Conservation (phyloP, 2,113 vertebrate genomes). For the Pampusana beccarii region DNA sequence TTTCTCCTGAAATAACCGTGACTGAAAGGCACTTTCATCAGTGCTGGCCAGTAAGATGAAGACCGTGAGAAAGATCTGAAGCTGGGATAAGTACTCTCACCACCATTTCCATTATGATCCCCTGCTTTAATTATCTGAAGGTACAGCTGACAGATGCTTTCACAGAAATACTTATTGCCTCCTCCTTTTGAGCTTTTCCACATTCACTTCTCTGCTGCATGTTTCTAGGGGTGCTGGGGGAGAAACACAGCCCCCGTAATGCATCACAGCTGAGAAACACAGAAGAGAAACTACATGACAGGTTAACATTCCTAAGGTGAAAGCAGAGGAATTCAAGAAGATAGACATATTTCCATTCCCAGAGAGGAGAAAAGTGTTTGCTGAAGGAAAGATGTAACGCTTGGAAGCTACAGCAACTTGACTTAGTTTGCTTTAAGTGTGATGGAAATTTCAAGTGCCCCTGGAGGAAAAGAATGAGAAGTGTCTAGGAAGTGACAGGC, state of each 20-base stretch:
- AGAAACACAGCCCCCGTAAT: neutral
- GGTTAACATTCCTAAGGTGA: neutral
- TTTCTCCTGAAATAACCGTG: neutral
- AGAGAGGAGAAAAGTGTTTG: neutral
- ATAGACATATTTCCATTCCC: neutral
- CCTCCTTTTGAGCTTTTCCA: neutral
- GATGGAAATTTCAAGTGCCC: neutral
- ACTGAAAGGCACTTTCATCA: neutral
- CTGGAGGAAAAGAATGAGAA: neutral
- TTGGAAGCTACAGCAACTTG: neutral
- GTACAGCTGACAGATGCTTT: neutral
- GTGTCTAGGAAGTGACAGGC: neutral
- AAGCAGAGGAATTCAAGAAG: neutral
- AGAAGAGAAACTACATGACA: neutral
- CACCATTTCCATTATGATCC: neutral
- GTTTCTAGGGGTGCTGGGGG: fast-evolving
- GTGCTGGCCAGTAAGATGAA: neutral
- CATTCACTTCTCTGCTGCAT: neutral
- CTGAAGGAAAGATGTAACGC: fast-evolving
- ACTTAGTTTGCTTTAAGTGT: neutral
- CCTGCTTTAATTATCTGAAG: neutral
- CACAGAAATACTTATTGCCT: neutral
- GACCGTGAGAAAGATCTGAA: constrained; percentile 20
- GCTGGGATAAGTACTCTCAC: neutral
- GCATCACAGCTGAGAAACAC: neutral